A percentile compares a stretch with the other conserved stretches of the same genome.
Conservation (phyloP, 2,888 invertebrate species). For the Brenthis ino region DNA sequence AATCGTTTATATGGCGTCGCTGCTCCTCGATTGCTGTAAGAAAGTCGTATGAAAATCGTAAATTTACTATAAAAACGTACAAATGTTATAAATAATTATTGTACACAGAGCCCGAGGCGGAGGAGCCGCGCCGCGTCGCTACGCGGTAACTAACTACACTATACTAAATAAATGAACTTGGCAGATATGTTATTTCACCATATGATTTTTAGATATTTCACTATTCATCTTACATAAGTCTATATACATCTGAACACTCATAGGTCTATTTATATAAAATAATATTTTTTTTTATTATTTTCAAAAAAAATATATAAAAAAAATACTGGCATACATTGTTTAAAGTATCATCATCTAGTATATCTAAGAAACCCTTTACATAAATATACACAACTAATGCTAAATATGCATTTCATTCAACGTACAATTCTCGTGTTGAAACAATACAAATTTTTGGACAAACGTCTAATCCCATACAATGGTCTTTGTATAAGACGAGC, state of each 20-base stretch:
- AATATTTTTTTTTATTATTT: background rate
- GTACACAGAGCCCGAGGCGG: background rate
- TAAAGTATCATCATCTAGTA: slow-evolving; percentile 15
- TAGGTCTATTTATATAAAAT: slow-evolving; percentile 33
- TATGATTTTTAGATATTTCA: too few species aligned
- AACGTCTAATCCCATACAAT: background rate
- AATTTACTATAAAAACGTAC: slow-evolving; percentile 16
- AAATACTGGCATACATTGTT: slow-evolving; percentile 37
- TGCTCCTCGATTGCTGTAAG: too few species aligned
- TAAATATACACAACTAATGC: slow-evolving; percentile 33
- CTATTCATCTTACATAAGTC: slow-evolving; percentile 23
- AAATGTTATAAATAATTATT: slow-evolving; percentile 10
- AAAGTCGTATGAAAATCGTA: slow-evolving; percentile 1
- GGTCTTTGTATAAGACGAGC: background rate
- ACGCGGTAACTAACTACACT: slow-evolving; percentile 57
- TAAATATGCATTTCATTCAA: slow-evolving; percentile 9
- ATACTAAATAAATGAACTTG: slow-evolving; percentile 57
- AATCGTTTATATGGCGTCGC: too few species aligned
- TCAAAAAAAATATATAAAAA: slow-evolving; percentile 17
- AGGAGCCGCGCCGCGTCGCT: slow-evolving; percentile 13
- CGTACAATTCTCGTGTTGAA: slow-evolving; percentile 1
- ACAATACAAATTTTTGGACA: background rate
- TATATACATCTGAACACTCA: slow-evolving; percentile 44
- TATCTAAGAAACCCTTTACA: slow-evolving; percentile 29
- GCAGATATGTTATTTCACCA: slow-evolving; percentile 54